Evolutionary conservation across 2,113 vertebrate species (phyloP).

Genomic region (Acanthochromis polyacanthus): DNA sequence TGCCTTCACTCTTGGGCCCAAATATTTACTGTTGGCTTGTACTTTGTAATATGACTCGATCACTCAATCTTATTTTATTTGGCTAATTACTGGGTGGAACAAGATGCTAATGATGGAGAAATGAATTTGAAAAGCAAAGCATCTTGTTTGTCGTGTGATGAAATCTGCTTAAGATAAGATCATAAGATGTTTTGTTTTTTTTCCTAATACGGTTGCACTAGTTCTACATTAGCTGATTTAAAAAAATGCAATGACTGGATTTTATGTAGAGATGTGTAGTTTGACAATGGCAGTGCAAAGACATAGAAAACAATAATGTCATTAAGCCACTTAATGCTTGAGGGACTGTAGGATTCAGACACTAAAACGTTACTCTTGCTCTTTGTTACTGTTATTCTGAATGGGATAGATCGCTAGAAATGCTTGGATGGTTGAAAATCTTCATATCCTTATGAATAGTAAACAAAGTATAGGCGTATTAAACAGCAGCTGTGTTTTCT

Average conservation of each 20-base stretch:
- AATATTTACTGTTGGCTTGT: slow-evolving; percentile 26
- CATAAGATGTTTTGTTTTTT: slow-evolving; percentile 1
- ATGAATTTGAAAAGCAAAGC: slow-evolving; percentile 21
- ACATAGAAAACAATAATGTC: no score
- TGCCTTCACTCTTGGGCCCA: neutral
- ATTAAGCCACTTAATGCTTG: no score
- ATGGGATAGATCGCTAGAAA: no score
- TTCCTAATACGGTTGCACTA: slow-evolving; percentile 11
- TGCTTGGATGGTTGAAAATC: no score
- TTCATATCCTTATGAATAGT: no score
- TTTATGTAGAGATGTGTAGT: no score
- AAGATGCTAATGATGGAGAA: slow-evolving; percentile 22
- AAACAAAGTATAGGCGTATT: no score
- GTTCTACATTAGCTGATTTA: neutral
- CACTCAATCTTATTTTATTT: slow-evolving; percentile 28
- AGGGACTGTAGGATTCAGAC: no score
- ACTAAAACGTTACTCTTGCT: no score
- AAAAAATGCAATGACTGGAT: neutral
- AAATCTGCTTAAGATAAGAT: slow-evolving; percentile 31
- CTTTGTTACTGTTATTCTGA: no score
- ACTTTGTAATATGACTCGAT: slow-evolving; percentile 12
- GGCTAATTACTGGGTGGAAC: slow-evolving; percentile 25
- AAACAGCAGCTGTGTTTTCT: no score
- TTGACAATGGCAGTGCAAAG: no score
- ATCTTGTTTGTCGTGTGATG: slow-evolving; percentile 29